These are phyloP conservation scores for Cherax destructor DNA, from an alignment of 1,140 invertebrate species.

Conservation along the genomic window DNA sequence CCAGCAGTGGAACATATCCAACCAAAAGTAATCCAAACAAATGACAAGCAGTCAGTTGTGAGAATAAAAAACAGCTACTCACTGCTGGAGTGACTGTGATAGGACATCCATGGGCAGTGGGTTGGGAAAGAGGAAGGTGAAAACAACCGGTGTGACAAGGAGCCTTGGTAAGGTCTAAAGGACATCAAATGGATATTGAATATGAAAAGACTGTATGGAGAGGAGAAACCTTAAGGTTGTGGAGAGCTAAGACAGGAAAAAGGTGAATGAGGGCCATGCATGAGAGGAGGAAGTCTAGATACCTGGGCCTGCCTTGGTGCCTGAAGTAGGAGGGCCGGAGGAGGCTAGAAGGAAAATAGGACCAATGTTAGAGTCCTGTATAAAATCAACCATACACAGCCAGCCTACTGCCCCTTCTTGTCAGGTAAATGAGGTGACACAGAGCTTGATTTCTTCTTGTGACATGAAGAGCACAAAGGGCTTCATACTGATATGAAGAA, in stretches of 20 bases:
- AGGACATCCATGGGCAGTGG: conserved; percentile 27
- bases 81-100: conserved; percentile 43
- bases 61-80: conserved; percentile 31
- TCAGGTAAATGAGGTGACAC: not conserved
- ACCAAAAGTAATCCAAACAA: conserved; percentile 45
- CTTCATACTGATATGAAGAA: not conserved
- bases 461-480: conserved; percentile 5
- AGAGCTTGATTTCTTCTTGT: not conserved
- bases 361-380: conserved; percentile 46
- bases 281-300: conserved; percentile 57
- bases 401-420: conserved; percentile 19
- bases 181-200: not conserved
- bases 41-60: conserved; percentile 40
- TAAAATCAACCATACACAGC: conserved; percentile 15
- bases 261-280: conserved; percentile 57
- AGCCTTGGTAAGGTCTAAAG: conserved; percentile 9
- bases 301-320: conserved; percentile 64
- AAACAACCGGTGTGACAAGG: conserved; percentile 14
- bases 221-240: conserved; percentile 1
- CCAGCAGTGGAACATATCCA: conserved; percentile 39
- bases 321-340: conserved; percentile 57
- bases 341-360: conserved; percentile 65
- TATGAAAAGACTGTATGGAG: not conserved
- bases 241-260: conserved; percentile 13
- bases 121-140: too few species aligned